These are phyloP conservation scores for Habroteleia sp. DNA, from an alignment of 2,888 invertebrate species.

Conservation along the genomic window DNA sequence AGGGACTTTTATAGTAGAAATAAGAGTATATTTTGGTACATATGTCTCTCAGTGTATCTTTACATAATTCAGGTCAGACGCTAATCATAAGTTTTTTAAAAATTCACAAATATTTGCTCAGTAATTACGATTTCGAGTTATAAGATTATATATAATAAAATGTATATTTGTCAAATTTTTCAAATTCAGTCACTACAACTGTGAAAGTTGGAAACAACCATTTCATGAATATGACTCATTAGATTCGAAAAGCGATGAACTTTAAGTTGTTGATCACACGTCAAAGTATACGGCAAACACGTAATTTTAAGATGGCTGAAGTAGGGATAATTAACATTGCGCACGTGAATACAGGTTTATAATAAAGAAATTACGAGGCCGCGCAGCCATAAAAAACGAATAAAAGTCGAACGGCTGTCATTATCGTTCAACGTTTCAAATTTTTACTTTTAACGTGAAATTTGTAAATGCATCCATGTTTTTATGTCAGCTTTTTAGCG, in stretches of 20 bases:
- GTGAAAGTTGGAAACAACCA: constrained; percentile 12
- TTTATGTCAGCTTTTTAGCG: neutral
- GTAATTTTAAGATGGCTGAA: constrained; percentile 37
- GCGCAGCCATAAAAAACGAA: constrained; percentile 12
- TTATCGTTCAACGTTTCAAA: constrained; percentile 19
- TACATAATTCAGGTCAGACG: too few relatives aligned
- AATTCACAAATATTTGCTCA: too few relatives aligned
- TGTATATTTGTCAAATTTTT: constrained; percentile 12
- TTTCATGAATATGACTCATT: constrained; percentile 35
- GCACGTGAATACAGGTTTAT: constrained; percentile 47
- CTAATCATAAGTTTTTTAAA: too few relatives aligned
- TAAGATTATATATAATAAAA: constrained; percentile 11
- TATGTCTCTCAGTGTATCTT: too few relatives aligned
- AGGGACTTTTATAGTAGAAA: too few relatives aligned
- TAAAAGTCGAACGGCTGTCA: constrained; percentile 7
- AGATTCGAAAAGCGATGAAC: constrained; percentile 25
- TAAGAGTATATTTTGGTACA: too few relatives aligned
- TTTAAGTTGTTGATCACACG: constrained; percentile 30
- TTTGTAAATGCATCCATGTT: constrained; percentile 21
- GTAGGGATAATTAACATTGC: constrained; percentile 45
- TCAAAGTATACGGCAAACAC: constrained; percentile 42
- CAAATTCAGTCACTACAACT: constrained; percentile 1
- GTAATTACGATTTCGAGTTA: too few relatives aligned
- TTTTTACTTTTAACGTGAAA: constrained; percentile 37
- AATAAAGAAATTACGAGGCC: constrained; percentile 49